Conservation (phyloP, 2,113 vertebrate species). For the Ceyx melanurus region DNA sequence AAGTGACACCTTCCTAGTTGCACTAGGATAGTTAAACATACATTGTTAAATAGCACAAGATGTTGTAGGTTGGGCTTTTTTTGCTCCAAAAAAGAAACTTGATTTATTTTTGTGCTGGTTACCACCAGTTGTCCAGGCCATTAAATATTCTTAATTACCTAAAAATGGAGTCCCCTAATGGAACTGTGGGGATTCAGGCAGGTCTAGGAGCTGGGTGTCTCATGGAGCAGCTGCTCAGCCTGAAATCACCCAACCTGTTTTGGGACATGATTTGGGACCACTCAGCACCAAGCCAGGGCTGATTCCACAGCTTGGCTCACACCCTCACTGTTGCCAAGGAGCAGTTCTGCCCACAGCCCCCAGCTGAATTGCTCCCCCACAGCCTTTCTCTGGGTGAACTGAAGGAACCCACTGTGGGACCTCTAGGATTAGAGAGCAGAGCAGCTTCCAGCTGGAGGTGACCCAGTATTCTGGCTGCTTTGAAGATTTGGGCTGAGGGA, state of each 20-base stretch:
- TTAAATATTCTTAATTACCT: background rate
- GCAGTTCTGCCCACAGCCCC: no score
- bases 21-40: background rate
- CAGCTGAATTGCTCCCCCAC: no score
- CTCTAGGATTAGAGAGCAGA: no score
- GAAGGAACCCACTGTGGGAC: no score
- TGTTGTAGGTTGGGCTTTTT: background rate
- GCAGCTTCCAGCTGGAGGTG: no score
- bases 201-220: background rate
- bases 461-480: no score
- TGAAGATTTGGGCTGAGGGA: no score
- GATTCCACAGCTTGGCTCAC: no score
- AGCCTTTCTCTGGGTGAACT: no score
- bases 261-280: background rate
- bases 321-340: no score
- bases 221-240: background rate
- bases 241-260: background rate
- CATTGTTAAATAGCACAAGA: background rate
- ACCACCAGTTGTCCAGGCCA: background rate
- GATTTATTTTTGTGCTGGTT: background rate
- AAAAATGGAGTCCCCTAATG: background rate
- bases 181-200: background rate
- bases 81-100: background rate
- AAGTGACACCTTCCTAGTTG: background rate
- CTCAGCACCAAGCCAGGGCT: background rate